Percentiles rank a stretch among this genome's conserved stretches.
phyloP scores from a whole-genome alignment of 2,113 vertebrate genomes.

The Lepus americanus region DNA sequence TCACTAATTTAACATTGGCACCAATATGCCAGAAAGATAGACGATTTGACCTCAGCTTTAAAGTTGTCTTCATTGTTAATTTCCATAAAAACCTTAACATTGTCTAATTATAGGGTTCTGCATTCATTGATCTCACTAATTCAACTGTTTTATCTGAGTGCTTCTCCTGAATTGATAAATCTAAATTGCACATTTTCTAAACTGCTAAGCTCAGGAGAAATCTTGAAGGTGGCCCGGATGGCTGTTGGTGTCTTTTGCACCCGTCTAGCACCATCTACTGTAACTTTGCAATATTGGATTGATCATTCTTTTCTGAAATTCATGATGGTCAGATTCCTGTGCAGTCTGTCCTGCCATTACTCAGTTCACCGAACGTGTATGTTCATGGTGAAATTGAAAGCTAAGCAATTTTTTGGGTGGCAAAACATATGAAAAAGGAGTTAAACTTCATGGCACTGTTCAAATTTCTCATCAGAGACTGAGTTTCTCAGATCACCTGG shows the following conservation, averaged over 20 bases:
- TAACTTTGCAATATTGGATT: slow-evolving; percentile 74
- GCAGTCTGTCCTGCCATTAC: slow-evolving; percentile 50
- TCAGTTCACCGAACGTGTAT: background rate
- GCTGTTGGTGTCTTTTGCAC: slow-evolving; percentile 82
- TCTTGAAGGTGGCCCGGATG: slow-evolving; percentile 84
- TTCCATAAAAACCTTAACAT: slow-evolving; percentile 67
- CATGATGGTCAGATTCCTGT: background rate
- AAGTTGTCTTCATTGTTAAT: slow-evolving; percentile 78
- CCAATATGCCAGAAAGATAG: slow-evolving; percentile 67
- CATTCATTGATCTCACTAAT: slow-evolving; percentile 87
- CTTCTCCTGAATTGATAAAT: slow-evolving; percentile 87
- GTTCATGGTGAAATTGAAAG: background rate
- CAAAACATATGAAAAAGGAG: background rate
- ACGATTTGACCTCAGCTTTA: slow-evolving; percentile 74
- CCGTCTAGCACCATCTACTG: slow-evolving; percentile 90
- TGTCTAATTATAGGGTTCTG: slow-evolving; percentile 79
- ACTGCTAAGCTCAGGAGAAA: slow-evolving; percentile 84
- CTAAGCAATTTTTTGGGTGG: background rate
- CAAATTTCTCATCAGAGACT: background rate
- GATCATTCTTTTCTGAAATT: slow-evolving; percentile 7
- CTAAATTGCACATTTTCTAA: slow-evolving; percentile 88
- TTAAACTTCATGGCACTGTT: background rate
- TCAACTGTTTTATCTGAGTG: slow-evolving; percentile 87
- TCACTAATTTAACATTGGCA: slow-evolving; percentile 74
- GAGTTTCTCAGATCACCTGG: slow-evolving; percentile 33